A percentile compares a stretch with the other conserved stretches of the same genome.
Evolutionary conservation across 2,888 invertebrate species (phyloP).

Genomic region (Rhamnusium bicolor): DNA sequence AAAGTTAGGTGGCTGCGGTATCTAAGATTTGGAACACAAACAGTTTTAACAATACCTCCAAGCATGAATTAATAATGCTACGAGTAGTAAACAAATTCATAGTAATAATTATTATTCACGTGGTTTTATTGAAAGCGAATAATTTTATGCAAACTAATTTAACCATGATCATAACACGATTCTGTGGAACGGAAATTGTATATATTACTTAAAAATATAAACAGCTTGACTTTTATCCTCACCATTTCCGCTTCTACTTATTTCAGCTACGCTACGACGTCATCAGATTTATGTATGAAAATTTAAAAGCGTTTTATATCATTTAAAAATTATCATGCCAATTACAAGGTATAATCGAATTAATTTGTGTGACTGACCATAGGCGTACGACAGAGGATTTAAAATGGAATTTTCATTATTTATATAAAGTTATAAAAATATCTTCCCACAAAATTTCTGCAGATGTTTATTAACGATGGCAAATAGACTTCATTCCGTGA

Average conservation of each 20-base stretch:
- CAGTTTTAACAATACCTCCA: too few species aligned
- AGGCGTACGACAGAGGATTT: too few species aligned
- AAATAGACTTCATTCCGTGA: too few species aligned
- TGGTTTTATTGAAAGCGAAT: neutral
- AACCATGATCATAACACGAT: neutral
- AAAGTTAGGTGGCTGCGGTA: too few species aligned
- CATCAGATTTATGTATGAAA: neutral
- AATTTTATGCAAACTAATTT: neutral
- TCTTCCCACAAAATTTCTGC: too few species aligned
- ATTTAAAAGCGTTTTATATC: neutral
- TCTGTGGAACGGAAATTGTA: neutral
- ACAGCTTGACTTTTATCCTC: neutral
- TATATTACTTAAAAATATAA: neutral
- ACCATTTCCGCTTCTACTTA: conserved; percentile 21
- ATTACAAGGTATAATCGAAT: neutral
- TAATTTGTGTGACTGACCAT: neutral
- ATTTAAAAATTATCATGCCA: neutral
- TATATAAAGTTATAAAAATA: too few species aligned
- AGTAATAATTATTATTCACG: neutral
- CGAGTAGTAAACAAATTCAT: neutral
- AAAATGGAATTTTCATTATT: too few species aligned
- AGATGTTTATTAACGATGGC: too few species aligned
- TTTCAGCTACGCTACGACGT: conserved; percentile 26
- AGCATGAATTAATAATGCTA: too few species aligned
- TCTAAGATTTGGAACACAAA: too few species aligned